Conservation (phyloP, 2,113 vertebrate genomes). For the Ptilorrhoa leucosticta region DNA sequence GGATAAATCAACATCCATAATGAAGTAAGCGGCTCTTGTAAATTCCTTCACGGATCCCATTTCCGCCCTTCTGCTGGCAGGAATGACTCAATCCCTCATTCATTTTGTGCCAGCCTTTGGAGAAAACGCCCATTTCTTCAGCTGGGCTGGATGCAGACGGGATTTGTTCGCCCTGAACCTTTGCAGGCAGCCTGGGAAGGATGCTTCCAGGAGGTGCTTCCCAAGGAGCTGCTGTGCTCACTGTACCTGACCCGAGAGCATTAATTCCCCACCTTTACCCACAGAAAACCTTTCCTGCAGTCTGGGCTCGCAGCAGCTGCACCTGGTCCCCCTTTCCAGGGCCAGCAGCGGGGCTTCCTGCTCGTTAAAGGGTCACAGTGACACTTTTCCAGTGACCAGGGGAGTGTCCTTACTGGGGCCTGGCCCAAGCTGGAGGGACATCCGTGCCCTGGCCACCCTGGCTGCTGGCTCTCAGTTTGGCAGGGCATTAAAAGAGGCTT, state of each 20-base stretch:
- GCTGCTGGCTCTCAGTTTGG: background rate
- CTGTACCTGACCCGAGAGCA: accelerated
- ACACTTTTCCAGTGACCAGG: background rate
- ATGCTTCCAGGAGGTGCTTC: background rate
- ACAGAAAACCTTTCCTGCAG: background rate
- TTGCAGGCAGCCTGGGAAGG: background rate
- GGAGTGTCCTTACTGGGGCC: background rate
- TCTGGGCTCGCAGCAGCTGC: background rate
- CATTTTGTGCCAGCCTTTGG: background rate
- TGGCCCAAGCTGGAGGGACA: background rate
- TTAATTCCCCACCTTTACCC: background rate
- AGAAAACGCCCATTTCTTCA: background rate
- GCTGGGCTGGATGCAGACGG: background rate
- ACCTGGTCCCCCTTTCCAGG: background rate
- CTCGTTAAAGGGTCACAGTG: background rate
- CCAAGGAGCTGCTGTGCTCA: accelerated
- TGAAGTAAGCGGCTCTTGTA: background rate
- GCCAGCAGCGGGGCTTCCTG: background rate
- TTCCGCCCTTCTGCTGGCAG: slow-evolving; percentile 10
- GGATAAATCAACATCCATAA: background rate
- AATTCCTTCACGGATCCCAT: background rate
- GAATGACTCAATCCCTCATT: background rate
- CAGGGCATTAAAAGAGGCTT: background rate
- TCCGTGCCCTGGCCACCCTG: background rate
- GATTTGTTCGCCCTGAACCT: background rate